phyloP scores from a whole-genome alignment of 2,113 vertebrate genomes.

The Rhineura floridana region DNA sequence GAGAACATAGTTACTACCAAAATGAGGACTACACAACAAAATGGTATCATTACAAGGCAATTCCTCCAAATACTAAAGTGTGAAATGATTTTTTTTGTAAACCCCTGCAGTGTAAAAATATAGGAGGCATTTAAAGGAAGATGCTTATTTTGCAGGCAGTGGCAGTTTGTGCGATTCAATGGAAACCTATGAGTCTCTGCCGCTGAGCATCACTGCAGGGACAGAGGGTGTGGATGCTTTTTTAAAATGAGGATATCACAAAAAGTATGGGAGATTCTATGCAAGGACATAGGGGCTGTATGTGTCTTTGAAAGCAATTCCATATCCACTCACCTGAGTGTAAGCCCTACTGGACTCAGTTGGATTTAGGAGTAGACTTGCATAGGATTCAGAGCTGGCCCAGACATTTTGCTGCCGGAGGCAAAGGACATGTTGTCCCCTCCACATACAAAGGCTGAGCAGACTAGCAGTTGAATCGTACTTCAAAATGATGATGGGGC shows the following conservation, averaged over 20 bases:
- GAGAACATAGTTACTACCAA: neutral
- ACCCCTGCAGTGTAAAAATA: neutral
- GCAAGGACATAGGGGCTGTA: neutral
- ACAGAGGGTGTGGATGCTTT: too few species aligned
- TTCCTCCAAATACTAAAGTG: neutral
- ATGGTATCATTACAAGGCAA: neutral
- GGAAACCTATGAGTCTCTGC: too few species aligned
- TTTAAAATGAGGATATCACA: too few species aligned
- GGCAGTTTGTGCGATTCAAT: neutral
- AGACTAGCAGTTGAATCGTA: too few species aligned
- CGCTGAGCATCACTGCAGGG: neutral
- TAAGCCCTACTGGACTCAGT: too few species aligned
- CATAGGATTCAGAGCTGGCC: too few species aligned
- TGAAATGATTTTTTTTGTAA: neutral
- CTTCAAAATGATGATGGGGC: too few species aligned
- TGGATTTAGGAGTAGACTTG: too few species aligned
- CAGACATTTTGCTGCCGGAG: too few species aligned
- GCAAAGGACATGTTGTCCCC: too few species aligned
- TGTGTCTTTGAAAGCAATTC: neutral
- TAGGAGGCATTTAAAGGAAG: neutral
- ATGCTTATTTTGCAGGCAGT: neutral
- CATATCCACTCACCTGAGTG: neutral
- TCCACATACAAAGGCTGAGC: too few species aligned
- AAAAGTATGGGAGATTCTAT: too few species aligned
- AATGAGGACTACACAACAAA: neutral